Evolutionary conservation across 2,113 vertebrate species (phyloP), one percentile per base, ranked within the genome.

Genomic region (Psilopogon haemacephalus): DNA sequence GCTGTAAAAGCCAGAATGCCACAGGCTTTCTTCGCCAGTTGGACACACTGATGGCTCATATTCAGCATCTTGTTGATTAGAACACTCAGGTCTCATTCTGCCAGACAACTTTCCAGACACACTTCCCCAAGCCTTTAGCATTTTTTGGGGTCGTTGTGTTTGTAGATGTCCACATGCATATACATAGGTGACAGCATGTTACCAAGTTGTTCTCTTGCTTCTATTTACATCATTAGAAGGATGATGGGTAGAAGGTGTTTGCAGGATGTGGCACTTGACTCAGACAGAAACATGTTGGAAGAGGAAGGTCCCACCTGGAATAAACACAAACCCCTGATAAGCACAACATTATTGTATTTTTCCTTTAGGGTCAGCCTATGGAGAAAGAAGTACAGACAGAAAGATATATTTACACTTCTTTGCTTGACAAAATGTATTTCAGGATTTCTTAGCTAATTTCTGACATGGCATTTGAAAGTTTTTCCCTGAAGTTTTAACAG

Each of bases 101-200:
- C 11, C 23, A 24, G 48, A 50, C 11, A 50, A 23, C 23, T 13
- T 50, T 12, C 48, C 48, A 50, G 48, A 50, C 48, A 50, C 11
- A 24, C 21, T 24, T 50, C 11, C 48, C 48, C 48, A 50, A 23
- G 21, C 23, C 48, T 50, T 21, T 50, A 21, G 48, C 48, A 50
- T 12, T 50, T 23, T 23, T 24, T 24, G 48, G 48, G 46, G 15
- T 48, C 24, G 48, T 11, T 33, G 15, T 35, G 33, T 52, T 20
- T 84, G 38, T 21, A 50, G n/a, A 35, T 38, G 17, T 20, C 4
- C 18, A 21, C 8, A 3, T 15, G 3, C 4, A 14, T 26, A 42
- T 21, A 27, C 5, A 3, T 5, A 35, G 30, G 1, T 28, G 27
- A 74, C 11, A 17, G 27, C 1, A 4, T 0, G 0, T 12, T 24